Base-by-base conservation (phyloP, 2,888 invertebrate genomes). In the Exocentrus adspersus region DNA sequence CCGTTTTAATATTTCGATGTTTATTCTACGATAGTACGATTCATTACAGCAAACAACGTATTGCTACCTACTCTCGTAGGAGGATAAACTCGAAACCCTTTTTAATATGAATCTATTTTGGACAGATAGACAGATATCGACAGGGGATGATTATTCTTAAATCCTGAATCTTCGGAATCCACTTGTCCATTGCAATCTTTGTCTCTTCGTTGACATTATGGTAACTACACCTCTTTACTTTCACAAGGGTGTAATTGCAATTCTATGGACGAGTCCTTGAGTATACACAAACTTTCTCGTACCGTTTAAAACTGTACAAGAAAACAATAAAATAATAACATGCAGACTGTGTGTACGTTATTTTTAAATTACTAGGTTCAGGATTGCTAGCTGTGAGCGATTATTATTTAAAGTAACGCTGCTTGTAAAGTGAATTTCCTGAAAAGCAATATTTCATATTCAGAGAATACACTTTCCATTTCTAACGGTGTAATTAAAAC, bases 401-500 rank as follows among this genome's bases (percentile, higher is more conserved):
- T 54, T 43, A 54, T 54, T 43, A 43, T 54, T 54, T 54, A 43
- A 54, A 54, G 20, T 54, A 54, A 51, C 24, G 12, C 32, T 21
- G 12, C 19, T 21, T 42, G 43, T 28, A 43, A 43, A 42, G 19
- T 58, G 48, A n/a, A n/a, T 62, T 67, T 69, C 69, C 69, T 65
- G 67, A 64, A 53, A 62, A 60, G 58, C 52, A 58, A 46, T 62
- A 67, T 65, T 61, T 58, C 59, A 67, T 60, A 65, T 60, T 48
- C 60, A 56, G 60, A 37, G 54, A 60, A 64, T 51, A 58, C 46
- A 70, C 70, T 70, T 70, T 70, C 70, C 62, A 64, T 70, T 70
- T 66, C 70, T 54, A 54, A 52, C 51, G 64, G 60, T 41, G 62
- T 58, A 66, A 69, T 69, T 69, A 69, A 62, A 69, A 69, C 64